These are phyloP conservation scores for Neostethus bicornis DNA, from an alignment of 2,797 vertebrate species.

Conservation along the genomic window DNA sequence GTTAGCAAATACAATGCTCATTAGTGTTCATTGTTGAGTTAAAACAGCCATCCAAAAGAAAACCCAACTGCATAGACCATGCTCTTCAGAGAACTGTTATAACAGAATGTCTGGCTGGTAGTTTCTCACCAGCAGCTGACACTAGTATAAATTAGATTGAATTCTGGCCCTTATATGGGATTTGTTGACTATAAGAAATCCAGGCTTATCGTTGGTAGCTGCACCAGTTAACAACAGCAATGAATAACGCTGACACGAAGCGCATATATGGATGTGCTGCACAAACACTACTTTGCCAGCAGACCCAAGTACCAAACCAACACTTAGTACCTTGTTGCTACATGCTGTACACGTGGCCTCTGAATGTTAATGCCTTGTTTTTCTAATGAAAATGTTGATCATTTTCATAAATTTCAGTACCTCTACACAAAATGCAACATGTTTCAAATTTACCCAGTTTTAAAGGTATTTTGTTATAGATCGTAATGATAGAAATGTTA, in stretches of 20 bases:
- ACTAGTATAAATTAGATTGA: not conserved
- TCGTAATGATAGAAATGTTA: slow-evolving; percentile 2
- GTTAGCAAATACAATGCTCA: not conserved
- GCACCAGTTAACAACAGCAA: not conserved
- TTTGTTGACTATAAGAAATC: slow-evolving; percentile 1
- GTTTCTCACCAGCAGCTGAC: not conserved
- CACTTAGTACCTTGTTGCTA: not conserved
- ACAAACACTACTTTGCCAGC: not conserved
- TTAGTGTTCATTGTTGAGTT: not conserved
- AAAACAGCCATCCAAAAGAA: not conserved
- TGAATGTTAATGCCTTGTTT: slow-evolving; percentile 1
- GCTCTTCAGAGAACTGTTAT: slow-evolving; percentile 1
- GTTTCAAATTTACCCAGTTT: slow-evolving; percentile 7
- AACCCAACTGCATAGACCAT: not conserved
- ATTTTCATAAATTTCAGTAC: too few species aligned
- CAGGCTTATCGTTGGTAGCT: not conserved
- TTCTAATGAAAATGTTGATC: too few species aligned
- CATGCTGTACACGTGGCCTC: slow-evolving; percentile 1
- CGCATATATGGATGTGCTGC: not conserved
- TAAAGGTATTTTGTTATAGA: not conserved
- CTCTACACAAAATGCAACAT: slow-evolving; percentile 33
- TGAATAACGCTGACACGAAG: not conserved
- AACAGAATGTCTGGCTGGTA: not conserved
- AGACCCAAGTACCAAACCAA: not conserved
- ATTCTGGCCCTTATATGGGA: not conserved